A percentile compares a stretch with the other conserved stretches of the same genome.
phyloP scores from a whole-genome alignment of 2,113 vertebrate species.

The Pristiophorus japonicus region DNA sequence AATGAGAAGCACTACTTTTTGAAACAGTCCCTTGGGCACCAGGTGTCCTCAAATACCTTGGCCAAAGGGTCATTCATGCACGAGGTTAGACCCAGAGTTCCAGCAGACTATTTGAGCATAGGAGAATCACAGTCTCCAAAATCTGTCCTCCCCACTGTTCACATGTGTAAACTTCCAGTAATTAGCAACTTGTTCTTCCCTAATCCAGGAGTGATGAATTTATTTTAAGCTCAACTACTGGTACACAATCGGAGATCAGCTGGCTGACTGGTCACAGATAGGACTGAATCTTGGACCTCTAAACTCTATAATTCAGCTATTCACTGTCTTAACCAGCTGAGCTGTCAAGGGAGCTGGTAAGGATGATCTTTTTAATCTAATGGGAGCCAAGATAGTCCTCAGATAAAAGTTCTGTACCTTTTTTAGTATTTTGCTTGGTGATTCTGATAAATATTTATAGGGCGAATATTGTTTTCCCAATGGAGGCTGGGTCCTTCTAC shows the following conservation, averaged over 20 bases:
- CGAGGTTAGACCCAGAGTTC: neutral
- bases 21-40: neutral
- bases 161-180: no score
- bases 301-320: neutral
- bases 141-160: neutral
- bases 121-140: neutral
- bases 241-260: neutral
- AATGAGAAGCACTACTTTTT: neutral
- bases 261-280: no score
- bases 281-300: neutral
- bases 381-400: neutral
- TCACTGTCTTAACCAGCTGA: no score
- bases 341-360: neutral
- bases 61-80: neutral
- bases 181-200: neutral
- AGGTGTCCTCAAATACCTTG: neutral
- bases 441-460: slow-evolving; percentile 44
- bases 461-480: slow-evolving; percentile 45
- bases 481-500: slow-evolving; percentile 44
- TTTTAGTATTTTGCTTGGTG: neutral
- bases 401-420: slow-evolving; percentile 27
- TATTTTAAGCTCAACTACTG: neutral
- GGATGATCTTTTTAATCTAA: neutral
- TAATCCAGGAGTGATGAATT: neutral
- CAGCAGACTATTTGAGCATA: neutral